Evolutionary conservation across 2,888 invertebrate species (phyloP).

Genomic region (Entomobrya multifasciata): DNA sequence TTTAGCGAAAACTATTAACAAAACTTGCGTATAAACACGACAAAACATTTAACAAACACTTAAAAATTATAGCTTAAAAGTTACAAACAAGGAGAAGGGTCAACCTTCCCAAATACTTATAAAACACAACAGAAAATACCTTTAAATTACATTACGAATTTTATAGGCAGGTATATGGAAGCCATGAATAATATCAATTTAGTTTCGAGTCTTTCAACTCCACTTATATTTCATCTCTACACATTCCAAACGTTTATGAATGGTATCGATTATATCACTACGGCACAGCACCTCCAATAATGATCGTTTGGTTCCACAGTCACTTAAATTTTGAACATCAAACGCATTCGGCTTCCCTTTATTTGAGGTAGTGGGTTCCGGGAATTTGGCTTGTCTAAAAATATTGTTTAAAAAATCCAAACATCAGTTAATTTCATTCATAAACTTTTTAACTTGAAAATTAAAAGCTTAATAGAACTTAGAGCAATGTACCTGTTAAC

Average conservation of each 20-base stretch:
- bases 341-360: conserved; percentile 84
- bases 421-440: background rate
- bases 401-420: background rate
- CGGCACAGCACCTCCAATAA: conserved; percentile 87
- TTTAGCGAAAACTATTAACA: background rate
- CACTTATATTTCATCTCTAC: conserved; percentile 72
- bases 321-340: conserved; percentile 92
- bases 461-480: background rate
- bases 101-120: too few relatives aligned
- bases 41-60: background rate
- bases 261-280: conserved; percentile 82
- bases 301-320: conserved; percentile 88
- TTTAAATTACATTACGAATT: too few relatives aligned
- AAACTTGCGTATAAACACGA: too few relatives aligned
- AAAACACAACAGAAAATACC: background rate
- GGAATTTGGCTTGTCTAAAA: conserved; percentile 55
- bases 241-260: conserved; percentile 67
- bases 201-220: too few relatives aligned
- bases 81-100: too few relatives aligned
- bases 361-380: background rate
- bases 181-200: too few relatives aligned
- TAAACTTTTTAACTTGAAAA: background rate
- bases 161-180: too few relatives aligned
- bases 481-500: conserved; percentile 70
- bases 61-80: background rate